phyloP scores from a whole-genome alignment of 2,113 vertebrate genomes.

The Atlantisia rogersi region DNA sequence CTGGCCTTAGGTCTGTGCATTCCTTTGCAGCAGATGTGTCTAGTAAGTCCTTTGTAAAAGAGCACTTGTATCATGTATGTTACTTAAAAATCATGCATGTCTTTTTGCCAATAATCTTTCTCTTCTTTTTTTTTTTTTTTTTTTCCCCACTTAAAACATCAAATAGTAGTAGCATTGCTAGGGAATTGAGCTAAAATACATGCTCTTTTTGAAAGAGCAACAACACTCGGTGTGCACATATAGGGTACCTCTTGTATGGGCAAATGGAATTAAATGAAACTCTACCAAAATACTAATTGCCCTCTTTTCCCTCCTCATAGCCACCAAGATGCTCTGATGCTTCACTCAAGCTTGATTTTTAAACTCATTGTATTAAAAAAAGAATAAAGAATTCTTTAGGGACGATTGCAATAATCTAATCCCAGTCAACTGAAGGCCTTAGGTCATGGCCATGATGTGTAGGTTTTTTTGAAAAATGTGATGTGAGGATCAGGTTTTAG shows the following conservation, averaged over 20 bases:
- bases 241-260: not conserved
- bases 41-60: not conserved
- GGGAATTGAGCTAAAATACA: rapidly evolving
- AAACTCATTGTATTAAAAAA: not conserved
- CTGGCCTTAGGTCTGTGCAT: not conserved
- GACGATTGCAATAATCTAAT: not conserved
- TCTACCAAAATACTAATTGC: not conserved
- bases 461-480: not conserved
- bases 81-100: not conserved
- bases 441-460: not conserved
- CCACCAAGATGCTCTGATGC: not conserved
- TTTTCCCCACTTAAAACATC: not conserved
- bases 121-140: not conserved
- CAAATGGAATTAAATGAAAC: not conserved
- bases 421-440: not conserved
- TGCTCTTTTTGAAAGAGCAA: not conserved
- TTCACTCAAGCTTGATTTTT: not conserved
- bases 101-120: not conserved
- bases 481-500: not conserved
- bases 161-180: not conserved
- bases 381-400: rapidly evolving
- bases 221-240: not conserved
- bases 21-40: not conserved
- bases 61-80: not conserved
- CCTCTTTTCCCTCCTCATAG: not conserved